These are phyloP conservation scores for Leptopilina boulardi DNA, from an alignment of 1,140 invertebrate genomes.

Conservation along the genomic window DNA sequence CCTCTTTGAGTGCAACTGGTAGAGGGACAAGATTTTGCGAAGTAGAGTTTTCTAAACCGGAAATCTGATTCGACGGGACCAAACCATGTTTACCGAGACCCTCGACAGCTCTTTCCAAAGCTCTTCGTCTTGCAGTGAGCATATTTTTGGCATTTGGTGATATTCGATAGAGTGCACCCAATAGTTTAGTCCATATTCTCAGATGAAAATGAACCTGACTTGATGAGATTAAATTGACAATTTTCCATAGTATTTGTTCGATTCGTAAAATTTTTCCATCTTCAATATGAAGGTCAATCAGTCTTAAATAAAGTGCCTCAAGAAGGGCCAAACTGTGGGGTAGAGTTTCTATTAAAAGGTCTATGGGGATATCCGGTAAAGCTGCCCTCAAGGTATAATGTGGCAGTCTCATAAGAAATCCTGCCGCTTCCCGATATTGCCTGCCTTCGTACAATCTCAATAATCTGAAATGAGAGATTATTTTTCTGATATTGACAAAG, in stretches of 20 bases:
- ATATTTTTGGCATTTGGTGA: conserved; percentile 78
- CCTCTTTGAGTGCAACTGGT: conserved; percentile 85
- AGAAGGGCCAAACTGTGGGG: conserved; percentile 90
- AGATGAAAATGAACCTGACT: conserved; percentile 59
- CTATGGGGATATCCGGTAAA: conserved; percentile 87
- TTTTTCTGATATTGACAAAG: neutral
- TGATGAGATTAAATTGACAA: conserved; percentile 65
- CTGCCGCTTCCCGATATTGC: conserved; percentile 87
- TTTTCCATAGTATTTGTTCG: conserved; percentile 66
- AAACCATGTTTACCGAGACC: conserved; percentile 92
- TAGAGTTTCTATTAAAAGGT: conserved; percentile 90
- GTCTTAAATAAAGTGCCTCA: conserved; percentile 84
- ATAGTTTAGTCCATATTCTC: conserved; percentile 70
- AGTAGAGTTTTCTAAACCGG: conserved; percentile 71
- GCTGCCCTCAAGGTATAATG: conserved; percentile 84
- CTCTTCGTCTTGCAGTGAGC: conserved; percentile 81
- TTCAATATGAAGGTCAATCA: conserved; percentile 60
- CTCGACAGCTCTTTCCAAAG: conserved; percentile 90
- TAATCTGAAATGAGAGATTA: conserved; percentile 69
- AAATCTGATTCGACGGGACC: conserved; percentile 71
- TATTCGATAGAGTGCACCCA: conserved; percentile 61
- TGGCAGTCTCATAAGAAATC: conserved; percentile 85
- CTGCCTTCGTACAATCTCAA: conserved; percentile 86
- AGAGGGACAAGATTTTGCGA: conserved; percentile 80
- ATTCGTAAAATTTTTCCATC: conserved; percentile 66